Evolutionary conservation across 2,113 vertebrate species (phyloP).

Genomic region (Leucosticte australis): DNA sequence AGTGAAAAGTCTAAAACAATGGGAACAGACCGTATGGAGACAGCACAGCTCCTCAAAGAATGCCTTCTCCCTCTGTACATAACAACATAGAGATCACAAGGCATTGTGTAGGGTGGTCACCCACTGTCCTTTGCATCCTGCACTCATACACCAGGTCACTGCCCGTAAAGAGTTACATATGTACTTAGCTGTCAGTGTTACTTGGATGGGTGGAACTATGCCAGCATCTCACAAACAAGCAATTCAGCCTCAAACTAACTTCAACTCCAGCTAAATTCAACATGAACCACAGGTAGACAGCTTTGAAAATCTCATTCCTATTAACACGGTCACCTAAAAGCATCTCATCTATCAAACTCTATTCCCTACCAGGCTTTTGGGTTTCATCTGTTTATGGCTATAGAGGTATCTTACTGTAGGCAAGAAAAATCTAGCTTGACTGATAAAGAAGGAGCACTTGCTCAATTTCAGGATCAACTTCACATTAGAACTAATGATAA

Average conservation of each 20-base stretch:
- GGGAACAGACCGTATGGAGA: background rate
- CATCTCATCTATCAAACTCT: background rate
- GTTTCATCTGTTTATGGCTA: background rate
- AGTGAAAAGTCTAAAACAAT: background rate
- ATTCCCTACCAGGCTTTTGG: background rate
- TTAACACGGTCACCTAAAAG: background rate
- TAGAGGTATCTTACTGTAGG: background rate
- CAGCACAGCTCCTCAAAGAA: background rate
- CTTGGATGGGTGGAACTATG: background rate
- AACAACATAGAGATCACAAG: background rate
- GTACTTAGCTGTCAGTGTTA: background rate
- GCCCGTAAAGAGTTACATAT: background rate
- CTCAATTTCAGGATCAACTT: background rate
- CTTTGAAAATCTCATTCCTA: background rate
- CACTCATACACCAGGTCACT: background rate
- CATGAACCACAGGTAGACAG: background rate
- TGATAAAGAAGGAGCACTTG: background rate
- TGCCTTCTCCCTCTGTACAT: no score
- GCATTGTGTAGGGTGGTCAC: background rate
- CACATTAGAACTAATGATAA: background rate
- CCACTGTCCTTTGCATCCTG: background rate
- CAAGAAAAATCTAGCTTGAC: background rate
- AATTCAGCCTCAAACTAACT: background rate
- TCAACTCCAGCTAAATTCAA: background rate
- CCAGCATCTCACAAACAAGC: background rate